Evolutionary conservation across 1,140 invertebrate species (phyloP), one percentile per base, ranked within the genome.

Genomic region (Tetragonula clypearis): DNA sequence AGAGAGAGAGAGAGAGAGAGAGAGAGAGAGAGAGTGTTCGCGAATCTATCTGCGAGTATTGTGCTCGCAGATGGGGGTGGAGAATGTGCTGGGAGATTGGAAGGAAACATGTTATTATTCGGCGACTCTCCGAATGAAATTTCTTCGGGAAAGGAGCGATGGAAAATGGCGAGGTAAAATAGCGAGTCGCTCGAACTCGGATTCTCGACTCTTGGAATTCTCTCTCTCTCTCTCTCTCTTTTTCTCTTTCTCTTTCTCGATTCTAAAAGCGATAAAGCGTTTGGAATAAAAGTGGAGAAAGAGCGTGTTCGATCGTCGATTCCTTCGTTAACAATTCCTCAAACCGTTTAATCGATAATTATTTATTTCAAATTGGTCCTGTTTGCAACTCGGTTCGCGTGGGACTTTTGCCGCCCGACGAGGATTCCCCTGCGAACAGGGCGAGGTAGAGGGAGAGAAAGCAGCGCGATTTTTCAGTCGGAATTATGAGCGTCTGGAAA

Each of bases 41-140:
- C 66, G 19, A 53, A 53, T 79, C 65, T 58, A 84, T 41, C 35
- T n/a, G 30, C 14, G 21, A 60, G 41, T 35, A 79, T 49, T 84
- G 66, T 60, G 35, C 5, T 8, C 6, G 35, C 41, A 8, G n/a
- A 78, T 71, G 74, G 60, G 78, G 69, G 49, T n/a, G 55, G 56
- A 21, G 56, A 49, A 35, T 30, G 8, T 49, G 23, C 17, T 23
- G 21, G 30, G 23, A 23, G 58, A 74, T 41, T 26, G 23, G 41
- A n/a, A 53, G 56, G 14, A 55, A 62, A 19, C 49, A 55, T 69
- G 41, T 49, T 49, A 56, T 78, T 78, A 62, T 49, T 78, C 35
- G 75, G 41, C 65, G 65, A 60, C 55, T 35, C 41, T 19, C 41
- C 8, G 74, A 56, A 30, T 26, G 19, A 69, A 69, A 69, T 35